Evolutionary conservation across 2,888 invertebrate genomes (phyloP).

Genomic region (Cosmia trapezina): DNA sequence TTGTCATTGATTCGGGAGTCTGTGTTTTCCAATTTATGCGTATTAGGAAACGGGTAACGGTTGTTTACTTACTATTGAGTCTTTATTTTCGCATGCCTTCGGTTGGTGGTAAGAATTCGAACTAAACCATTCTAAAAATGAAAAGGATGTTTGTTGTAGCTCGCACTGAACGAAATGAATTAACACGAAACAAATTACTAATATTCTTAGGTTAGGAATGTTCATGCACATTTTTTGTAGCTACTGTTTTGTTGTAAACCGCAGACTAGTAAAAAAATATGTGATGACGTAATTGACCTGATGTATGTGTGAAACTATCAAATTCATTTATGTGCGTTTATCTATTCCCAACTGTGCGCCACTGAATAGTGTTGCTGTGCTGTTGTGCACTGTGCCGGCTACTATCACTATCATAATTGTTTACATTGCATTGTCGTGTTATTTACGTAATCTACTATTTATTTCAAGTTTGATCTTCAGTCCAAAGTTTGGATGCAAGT

Average conservation of each 20-base stretch:
- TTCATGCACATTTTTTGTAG: background rate
- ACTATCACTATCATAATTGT: slow-evolving; percentile 40
- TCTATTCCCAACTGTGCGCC: slow-evolving; percentile 21
- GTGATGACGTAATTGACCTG: slow-evolving; percentile 44
- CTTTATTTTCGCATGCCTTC: background rate
- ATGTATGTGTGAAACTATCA: slow-evolving; percentile 13
- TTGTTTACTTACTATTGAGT: background rate
- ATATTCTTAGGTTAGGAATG: background rate
- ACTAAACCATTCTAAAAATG: background rate
- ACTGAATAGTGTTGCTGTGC: slow-evolving; percentile 33
- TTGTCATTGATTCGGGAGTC: slow-evolving; percentile 9
- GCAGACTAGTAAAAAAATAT: background rate
- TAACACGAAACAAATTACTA: background rate
- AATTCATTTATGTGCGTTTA: slow-evolving; percentile 22
- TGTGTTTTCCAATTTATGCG: slow-evolving; percentile 25
- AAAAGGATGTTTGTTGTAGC: background rate
- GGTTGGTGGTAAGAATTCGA: background rate
- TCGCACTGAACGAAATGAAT: background rate
- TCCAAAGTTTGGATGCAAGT: slow-evolving; percentile 31
- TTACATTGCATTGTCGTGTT: slow-evolving; percentile 29
- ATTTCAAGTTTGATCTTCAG: slow-evolving; percentile 36
- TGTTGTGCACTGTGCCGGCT: slow-evolving; percentile 20
- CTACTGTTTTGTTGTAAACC: slow-evolving; percentile 5
- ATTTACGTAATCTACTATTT: slow-evolving; percentile 41
- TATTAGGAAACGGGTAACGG: background rate